Conservation (phyloP, 2,888 invertebrate genomes). For the Drosophila rellima region DNA sequence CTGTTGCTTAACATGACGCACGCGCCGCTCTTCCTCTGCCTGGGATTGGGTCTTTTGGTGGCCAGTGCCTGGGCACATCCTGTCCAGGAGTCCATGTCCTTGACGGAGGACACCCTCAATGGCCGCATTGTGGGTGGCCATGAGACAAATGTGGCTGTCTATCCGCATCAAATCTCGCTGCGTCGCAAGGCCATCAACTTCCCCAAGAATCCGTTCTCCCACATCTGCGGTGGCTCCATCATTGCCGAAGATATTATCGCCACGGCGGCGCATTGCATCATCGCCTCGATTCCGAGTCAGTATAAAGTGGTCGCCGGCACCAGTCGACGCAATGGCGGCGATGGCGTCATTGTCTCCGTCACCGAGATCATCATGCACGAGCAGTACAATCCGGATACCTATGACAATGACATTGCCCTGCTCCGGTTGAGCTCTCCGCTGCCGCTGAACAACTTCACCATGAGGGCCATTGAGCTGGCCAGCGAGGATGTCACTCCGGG, state of each 20-base stretch:
- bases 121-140: slow-evolving; percentile 81
- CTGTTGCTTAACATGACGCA: slow-evolving; percentile 50
- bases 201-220: slow-evolving; percentile 53
- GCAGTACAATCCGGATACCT: slow-evolving; percentile 83
- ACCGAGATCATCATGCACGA: slow-evolving; percentile 86
- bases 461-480: slow-evolving; percentile 70
- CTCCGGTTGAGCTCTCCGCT: slow-evolving; percentile 67
- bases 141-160: slow-evolving; percentile 59
- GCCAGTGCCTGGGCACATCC: slow-evolving; percentile 34
- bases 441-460: slow-evolving; percentile 76
- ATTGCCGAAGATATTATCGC: slow-evolving; percentile 42
- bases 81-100: slow-evolving; percentile 32
- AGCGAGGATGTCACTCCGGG: slow-evolving; percentile 53
- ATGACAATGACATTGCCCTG: slow-evolving; percentile 88
- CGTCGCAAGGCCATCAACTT: slow-evolving; percentile 61
- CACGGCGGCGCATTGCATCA: slow-evolving; percentile 83
- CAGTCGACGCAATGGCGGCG: slow-evolving; percentile 84
- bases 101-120: slow-evolving; percentile 19
- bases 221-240: slow-evolving; percentile 82
- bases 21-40: slow-evolving; percentile 34
- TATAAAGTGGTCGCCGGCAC: slow-evolving; percentile 87
- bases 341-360: slow-evolving; percentile 86
- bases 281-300: slow-evolving; percentile 49
- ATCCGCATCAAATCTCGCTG: slow-evolving; percentile 79
- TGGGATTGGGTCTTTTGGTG: slow-evolving; percentile 9